A percentile compares a stretch with the other conserved stretches of the same genome.
These are phyloP conservation scores for Chironomus tepperi DNA, from an alignment of 1,140 invertebrate species.

Conservation along the genomic window DNA sequence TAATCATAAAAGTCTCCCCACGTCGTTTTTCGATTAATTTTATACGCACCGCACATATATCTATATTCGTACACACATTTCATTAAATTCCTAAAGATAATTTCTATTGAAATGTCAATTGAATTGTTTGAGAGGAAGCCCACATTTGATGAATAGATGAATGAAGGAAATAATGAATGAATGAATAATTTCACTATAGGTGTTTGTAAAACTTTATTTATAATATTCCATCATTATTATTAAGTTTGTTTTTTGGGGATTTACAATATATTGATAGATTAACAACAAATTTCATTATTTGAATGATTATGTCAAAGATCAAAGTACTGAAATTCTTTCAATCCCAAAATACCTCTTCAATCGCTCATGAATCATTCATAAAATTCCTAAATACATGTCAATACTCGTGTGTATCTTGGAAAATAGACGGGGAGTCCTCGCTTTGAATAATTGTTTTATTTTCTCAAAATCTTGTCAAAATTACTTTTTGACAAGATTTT, in stretches of 20 bases:
- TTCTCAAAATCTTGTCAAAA: too few relatives aligned
- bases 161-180: neutral
- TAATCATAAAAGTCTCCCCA: conserved; percentile 12
- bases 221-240: neutral
- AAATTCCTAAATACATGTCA: too few relatives aligned
- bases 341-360: too few relatives aligned
- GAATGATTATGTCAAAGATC: conserved; percentile 2
- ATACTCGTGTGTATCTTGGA: too few relatives aligned
- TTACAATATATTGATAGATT: neutral
- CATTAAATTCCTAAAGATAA: neutral
- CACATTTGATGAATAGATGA: neutral
- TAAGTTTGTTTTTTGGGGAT: neutral
- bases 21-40: conserved; percentile 13
- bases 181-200: neutral
- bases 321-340: neutral
- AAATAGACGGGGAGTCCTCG: too few relatives aligned
- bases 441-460: too few relatives aligned
- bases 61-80: neutral
- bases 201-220: neutral
- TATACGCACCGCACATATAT: neutral
- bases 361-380: too few relatives aligned
- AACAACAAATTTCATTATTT: conserved; percentile 1
- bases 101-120: conserved; percentile 9
- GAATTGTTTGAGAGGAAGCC: neutral
- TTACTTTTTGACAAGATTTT: too few relatives aligned